These are phyloP conservation scores for Andrena bicolor DNA, from an alignment of 2,888 invertebrate genomes.

Conservation along the genomic window DNA sequence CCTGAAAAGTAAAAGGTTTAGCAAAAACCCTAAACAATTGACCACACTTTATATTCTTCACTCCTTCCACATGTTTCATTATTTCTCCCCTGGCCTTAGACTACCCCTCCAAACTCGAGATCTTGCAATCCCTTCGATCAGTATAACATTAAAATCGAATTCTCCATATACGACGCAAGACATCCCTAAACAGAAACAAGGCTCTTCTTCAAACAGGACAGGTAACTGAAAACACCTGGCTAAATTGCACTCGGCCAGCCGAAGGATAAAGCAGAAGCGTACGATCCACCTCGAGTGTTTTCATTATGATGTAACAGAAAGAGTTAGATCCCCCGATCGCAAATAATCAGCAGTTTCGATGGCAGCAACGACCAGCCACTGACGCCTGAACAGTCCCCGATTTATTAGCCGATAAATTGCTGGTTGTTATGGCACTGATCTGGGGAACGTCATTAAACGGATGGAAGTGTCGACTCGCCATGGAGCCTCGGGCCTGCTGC, in stretches of 20 bases:
- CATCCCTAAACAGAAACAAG: not conserved
- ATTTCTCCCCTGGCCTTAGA: too few relatives aligned
- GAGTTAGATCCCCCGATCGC: constrained; percentile 5
- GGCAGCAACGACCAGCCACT: constrained; percentile 77
- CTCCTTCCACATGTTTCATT: too few relatives aligned
- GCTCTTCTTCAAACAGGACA: not conserved
- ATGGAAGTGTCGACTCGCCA: constrained; percentile 48
- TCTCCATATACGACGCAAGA: not conserved
- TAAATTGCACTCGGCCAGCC: not conserved
- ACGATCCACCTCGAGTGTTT: not conserved
- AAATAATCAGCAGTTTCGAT: constrained; percentile 67
- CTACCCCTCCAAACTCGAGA: too few relatives aligned
- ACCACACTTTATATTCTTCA: too few relatives aligned
- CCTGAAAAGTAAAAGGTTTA: too few relatives aligned
- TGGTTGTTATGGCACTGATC: constrained; percentile 69
- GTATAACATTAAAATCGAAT: not conserved
- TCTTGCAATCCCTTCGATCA: not conserved
- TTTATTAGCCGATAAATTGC: constrained; percentile 81
- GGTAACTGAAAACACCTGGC: not conserved
- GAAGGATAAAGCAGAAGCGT: not conserved
- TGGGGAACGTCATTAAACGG: constrained; percentile 48
- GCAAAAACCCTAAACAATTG: too few relatives aligned
- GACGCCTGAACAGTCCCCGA: constrained; percentile 79
- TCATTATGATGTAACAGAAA: constrained; percentile 1
- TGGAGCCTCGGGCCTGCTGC: constrained; percentile 7